Evolutionary conservation across 2,888 invertebrate genomes (phyloP).

Genomic region (Apodemia zela): DNA sequence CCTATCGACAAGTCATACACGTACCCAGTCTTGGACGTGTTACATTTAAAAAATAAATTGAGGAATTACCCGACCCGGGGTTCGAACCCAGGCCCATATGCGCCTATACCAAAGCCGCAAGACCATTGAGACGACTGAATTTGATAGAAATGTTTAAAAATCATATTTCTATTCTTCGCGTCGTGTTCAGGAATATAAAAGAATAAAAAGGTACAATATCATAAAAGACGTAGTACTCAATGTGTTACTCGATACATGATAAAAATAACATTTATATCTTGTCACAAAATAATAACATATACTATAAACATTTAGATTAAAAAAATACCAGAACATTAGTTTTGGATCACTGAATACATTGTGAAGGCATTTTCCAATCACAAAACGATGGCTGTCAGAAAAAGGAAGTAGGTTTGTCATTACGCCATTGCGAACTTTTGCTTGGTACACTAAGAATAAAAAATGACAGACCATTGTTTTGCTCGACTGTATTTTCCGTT

Average conservation of each 20-base stretch:
- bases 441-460: constrained; percentile 19
- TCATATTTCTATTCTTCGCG: too few relatives aligned
- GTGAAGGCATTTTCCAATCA: constrained; percentile 67
- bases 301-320: constrained; percentile 2
- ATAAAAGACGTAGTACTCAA: too few relatives aligned
- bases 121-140: too few relatives aligned
- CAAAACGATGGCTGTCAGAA: constrained; percentile 44
- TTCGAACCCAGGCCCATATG: too few relatives aligned
- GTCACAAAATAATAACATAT: background rate
- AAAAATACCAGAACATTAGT: constrained; percentile 38
- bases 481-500: background rate
- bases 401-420: constrained; percentile 49
- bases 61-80: too few relatives aligned
- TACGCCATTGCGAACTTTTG: constrained; percentile 45
- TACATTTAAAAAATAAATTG: too few relatives aligned
- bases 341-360: constrained; percentile 69
- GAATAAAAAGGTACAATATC: too few relatives aligned
- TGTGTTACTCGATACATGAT: background rate
- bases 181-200: too few relatives aligned
- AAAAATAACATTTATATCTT: background rate
- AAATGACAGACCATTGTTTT: constrained; percentile 12
- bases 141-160: too few relatives aligned
- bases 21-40: too few relatives aligned
- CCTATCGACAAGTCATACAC: too few relatives aligned
- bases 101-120: too few relatives aligned